Evolutionary conservation across 2,113 vertebrate genomes (phyloP).

Genomic region (Alectura lathami): DNA sequence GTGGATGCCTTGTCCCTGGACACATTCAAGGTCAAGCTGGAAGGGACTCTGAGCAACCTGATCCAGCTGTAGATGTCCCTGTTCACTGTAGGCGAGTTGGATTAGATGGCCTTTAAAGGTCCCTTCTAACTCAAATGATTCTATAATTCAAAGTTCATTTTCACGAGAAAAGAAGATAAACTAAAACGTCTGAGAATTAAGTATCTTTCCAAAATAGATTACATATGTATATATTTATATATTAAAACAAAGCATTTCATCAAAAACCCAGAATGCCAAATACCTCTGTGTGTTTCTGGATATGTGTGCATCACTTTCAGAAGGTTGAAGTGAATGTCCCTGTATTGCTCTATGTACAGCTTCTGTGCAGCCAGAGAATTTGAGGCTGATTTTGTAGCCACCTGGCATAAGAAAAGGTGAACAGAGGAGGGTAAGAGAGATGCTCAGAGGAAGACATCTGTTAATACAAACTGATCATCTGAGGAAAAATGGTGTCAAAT

Average conservation of each 20-base stretch:
- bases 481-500: neutral
- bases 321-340: neutral
- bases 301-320: neutral
- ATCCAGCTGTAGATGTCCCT: too few relatives aligned
- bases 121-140: too few relatives aligned
- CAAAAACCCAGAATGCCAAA: neutral
- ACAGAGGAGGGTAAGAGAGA: neutral
- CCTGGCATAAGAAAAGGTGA: neutral
- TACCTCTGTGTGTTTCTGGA: neutral
- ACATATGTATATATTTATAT: too few relatives aligned
- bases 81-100: too few relatives aligned
- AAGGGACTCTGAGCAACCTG: too few relatives aligned
- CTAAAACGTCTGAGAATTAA: neutral
- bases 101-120: too few relatives aligned
- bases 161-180: neutral
- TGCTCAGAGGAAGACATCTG: neutral
- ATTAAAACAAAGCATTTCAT: neutral
- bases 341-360: neutral
- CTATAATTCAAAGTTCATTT: neutral
- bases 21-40: too few relatives aligned
- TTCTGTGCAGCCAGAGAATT: neutral
- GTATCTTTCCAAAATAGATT: neutral
- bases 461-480: neutral
- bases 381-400: neutral
- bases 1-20: too few relatives aligned